These are phyloP conservation scores for Micrastur ruficollis DNA, from an alignment of 2,797 vertebrate species.

Conservation along the genomic window DNA sequence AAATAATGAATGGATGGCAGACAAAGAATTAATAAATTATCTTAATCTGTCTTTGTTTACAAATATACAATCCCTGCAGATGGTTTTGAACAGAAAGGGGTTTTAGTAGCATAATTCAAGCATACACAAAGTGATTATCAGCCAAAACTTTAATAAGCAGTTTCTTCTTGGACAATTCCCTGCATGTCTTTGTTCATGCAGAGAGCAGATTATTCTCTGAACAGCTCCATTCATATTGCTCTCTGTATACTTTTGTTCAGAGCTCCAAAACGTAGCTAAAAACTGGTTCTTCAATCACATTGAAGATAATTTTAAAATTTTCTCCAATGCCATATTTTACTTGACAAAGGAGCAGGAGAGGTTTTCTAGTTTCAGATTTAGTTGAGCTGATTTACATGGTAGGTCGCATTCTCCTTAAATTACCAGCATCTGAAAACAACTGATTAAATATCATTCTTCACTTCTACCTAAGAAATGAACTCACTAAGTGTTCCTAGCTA, in stretches of 20 bases:
- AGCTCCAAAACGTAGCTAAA: background rate
- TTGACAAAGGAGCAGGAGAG: background rate
- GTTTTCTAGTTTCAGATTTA: background rate
- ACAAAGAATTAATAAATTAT: constrained; percentile 60
- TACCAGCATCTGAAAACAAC: background rate
- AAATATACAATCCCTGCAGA: constrained; percentile 47
- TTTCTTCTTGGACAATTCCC: constrained; percentile 36
- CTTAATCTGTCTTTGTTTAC: constrained; percentile 61
- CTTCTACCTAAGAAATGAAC: background rate
- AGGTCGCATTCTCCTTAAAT: background rate
- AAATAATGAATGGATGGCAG: constrained; percentile 56
- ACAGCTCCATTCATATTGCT: background rate
- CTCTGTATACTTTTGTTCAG: background rate
- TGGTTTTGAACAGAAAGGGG: constrained; percentile 40
- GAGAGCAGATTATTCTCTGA: background rate
- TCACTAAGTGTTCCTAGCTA: background rate
- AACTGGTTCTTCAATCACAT: background rate
- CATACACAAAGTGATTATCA: constrained; percentile 25
- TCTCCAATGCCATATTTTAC: background rate
- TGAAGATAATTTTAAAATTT: background rate
- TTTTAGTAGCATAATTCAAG: constrained; percentile 43
- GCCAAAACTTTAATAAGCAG: constrained; percentile 16
- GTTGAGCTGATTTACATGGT: background rate
- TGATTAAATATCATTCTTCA: background rate
- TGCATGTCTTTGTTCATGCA: background rate